Base-by-base conservation (phyloP, 1,140 invertebrate species). In the Cardiocondyla obscurior region DNA sequence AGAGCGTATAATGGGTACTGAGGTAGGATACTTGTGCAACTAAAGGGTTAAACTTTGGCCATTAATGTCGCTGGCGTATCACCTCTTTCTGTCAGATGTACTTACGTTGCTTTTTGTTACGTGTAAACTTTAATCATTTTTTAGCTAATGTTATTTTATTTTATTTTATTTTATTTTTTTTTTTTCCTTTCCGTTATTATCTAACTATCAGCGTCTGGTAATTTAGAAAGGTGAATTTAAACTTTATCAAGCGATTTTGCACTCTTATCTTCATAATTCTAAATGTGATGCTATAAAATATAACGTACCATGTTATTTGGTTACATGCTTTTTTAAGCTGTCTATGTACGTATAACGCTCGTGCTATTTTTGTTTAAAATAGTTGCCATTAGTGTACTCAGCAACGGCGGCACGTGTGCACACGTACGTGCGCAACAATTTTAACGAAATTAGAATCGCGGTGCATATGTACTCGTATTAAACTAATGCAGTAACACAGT, bases 1-100 rank as follows among this genome's bases (percentile, higher is more conserved):
- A 76, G 39, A 76, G 33, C 33, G 28, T 64, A 42, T 79, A 79
- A 79, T 79, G 25, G 46, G 22, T 42, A 55, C 14, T 14, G 44
- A 53, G 46, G 36, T 22, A 33, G 22, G 16, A 77, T 67, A 79
- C 62, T 79, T 79, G 62, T 39, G 49, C 74, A 30, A 53, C 22
- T 79, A 79, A 79, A 69, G 33, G 74, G 62, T 79, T 79, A 79
- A 79, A 79, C 74, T 79, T 79, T 79, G 33, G 22, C 46, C 46
- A 79, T 79, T 79, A 79, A 79, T 67, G 74, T 79, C 46, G 22
- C 25, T 10, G 12, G 30, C 46, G 16, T 42, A 53, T 79, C 62
- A 79, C 28, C 46, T 33, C 62, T 12, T n/a, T 53, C 39, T 67
- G 33, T 67, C 33, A 64, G 5, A 39, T 12, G 46, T 22, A 69